Percentiles rank a stretch among this genome's conserved stretches.
Conservation (phyloP, 2,113 vertebrate species). For the Pavo muticus region DNA sequence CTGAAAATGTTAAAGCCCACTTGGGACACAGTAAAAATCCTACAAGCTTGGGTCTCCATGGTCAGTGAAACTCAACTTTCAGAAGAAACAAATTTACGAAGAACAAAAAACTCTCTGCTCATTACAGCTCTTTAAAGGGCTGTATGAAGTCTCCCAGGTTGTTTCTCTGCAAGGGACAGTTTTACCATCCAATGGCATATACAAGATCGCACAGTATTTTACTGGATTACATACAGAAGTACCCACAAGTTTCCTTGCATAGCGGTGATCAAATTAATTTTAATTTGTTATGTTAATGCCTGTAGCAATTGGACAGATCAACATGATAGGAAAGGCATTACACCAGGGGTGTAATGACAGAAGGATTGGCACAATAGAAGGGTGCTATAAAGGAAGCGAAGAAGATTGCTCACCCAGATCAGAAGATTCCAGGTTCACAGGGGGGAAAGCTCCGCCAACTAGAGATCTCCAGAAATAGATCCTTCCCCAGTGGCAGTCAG, state of each 20-base stretch:
- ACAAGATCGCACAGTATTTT: not conserved
- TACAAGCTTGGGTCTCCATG: not conserved
- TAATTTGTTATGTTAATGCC: not conserved
- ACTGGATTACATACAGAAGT: not conserved
- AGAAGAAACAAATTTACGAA: not conserved
- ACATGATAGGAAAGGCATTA: too few relatives aligned
- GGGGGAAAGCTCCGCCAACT: too few relatives aligned
- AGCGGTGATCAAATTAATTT: not conserved
- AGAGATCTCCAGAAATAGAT: too few relatives aligned
- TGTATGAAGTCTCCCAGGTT: not conserved
- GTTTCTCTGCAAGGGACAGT: not conserved
- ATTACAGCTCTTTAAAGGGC: not conserved
- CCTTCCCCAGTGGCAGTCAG: too few relatives aligned
- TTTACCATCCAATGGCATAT: not conserved
- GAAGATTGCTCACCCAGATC: too few relatives aligned
- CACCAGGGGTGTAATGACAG: too few relatives aligned
- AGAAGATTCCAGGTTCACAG: too few relatives aligned
- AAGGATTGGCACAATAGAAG: too few relatives aligned
- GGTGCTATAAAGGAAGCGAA: too few relatives aligned
- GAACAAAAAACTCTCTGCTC: not conserved
- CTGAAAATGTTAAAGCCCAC: not conserved
- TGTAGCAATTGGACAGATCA: not conserved
- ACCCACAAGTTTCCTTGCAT: not conserved
- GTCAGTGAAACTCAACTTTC: not conserved
- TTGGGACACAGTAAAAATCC: not conserved